Conservation (phyloP, 2,113 vertebrate genomes). For the Myrmophylax atrothorax region DNA sequence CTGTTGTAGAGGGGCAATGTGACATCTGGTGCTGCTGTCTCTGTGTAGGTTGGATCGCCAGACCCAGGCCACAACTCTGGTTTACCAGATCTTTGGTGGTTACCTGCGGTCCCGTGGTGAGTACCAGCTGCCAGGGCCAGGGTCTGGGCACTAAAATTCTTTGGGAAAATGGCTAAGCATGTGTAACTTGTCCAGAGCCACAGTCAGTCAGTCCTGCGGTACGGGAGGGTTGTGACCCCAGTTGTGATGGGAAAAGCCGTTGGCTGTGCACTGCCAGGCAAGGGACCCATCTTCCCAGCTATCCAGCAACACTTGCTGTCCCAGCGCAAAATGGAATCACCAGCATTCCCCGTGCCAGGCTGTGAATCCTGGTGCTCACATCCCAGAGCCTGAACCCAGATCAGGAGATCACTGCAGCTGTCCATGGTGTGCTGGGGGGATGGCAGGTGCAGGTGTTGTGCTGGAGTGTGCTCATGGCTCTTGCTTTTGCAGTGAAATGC, state of each 20-base stretch:
- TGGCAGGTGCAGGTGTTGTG: background rate
- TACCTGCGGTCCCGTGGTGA: conserved; percentile 94
- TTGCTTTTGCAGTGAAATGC: conserved; percentile 86
- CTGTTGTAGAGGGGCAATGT: fast-evolving
- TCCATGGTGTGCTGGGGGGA: background rate
- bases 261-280: background rate
- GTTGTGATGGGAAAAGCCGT: background rate
- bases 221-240: background rate
- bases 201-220: background rate
- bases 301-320: fast-evolving
- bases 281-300: background rate
- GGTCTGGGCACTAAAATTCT: background rate
- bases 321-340: background rate
- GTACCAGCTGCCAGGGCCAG: background rate
- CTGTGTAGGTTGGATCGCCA: conserved; percentile 87
- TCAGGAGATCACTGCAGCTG: background rate
- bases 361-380: background rate
- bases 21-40: background rate
- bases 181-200: background rate
- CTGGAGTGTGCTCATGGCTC: background rate
- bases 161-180: background rate
- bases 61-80: conserved; percentile 91
- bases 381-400: fast-evolving
- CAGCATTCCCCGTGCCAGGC: background rate
- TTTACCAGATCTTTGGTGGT: conserved; percentile 97